Evolutionary conservation across 2,797 vertebrate species (phyloP).

Genomic region (Corythornis leucogaster): DNA sequence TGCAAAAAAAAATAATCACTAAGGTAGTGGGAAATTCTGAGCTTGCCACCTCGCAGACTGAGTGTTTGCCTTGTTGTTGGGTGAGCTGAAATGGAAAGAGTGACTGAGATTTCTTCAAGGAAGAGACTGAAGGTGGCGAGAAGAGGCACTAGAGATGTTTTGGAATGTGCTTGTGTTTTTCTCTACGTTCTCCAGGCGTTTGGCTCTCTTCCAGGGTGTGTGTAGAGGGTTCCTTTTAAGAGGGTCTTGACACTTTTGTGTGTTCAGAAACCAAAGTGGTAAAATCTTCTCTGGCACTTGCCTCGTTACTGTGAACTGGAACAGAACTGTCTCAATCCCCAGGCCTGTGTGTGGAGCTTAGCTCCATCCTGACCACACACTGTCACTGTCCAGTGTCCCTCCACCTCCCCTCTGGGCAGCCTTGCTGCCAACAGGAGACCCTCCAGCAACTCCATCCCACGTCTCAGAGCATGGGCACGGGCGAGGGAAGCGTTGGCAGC

Average conservation of each 20-base stretch:
- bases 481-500: fast-evolving
- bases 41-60: not conserved
- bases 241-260: not conserved
- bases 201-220: not conserved
- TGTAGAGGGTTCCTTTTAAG: not conserved
- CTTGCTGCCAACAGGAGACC: not conserved
- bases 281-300: not conserved
- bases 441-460: not conserved
- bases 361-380: fast-evolving
- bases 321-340: not conserved
- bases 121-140: not conserved
- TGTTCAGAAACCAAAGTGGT: not conserved
- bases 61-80: not conserved
- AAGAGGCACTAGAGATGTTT: not conserved
- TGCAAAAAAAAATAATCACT: not conserved
- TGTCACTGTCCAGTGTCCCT: not conserved
- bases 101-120: conserved; percentile 11
- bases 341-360: not conserved
- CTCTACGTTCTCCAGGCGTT: not conserved
- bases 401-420: not conserved
- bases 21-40: not conserved
- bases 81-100: not conserved
- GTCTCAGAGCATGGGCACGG: fast-evolving
- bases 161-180: conserved; percentile 1
- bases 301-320: not conserved